Conservation (phyloP, 2,888 invertebrate genomes). For the Eupithecia vulgata region DNA sequence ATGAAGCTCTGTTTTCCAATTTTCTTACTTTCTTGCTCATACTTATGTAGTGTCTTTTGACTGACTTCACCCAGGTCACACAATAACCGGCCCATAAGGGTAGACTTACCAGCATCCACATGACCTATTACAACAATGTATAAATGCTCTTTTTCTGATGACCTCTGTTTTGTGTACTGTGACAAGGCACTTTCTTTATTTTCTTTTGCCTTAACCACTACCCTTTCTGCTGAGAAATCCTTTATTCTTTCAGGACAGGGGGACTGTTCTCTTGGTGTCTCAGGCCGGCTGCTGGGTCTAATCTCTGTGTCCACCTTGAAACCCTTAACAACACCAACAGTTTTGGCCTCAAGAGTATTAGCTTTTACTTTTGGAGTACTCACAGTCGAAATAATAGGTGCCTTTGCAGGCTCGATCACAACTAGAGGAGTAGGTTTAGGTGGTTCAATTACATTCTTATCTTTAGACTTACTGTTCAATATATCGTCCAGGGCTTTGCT, state of each 20-base stretch:
- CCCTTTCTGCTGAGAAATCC: constrained; percentile 69
- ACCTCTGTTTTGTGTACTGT: constrained; percentile 89
- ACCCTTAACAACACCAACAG: constrained; percentile 80
- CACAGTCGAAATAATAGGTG: constrained; percentile 59
- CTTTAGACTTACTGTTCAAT: constrained; percentile 73
- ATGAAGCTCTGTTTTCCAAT: constrained; percentile 98
- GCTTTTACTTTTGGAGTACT: constrained; percentile 69
- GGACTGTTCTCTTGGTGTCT: constrained; percentile 87
- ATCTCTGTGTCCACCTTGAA: constrained; percentile 77
- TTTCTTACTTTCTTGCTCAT: constrained; percentile 98
- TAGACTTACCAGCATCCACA: constrained; percentile 98
- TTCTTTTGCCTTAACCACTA: constrained; percentile 79
- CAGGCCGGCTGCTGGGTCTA: constrained; percentile 61
- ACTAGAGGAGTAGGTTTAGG: constrained; percentile 54
- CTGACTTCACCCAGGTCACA: constrained; percentile 94
- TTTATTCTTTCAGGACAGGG: constrained; percentile 86
- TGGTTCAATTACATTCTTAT: constrained; percentile 51
- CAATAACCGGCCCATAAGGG: constrained; percentile 97
- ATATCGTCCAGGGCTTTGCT: constrained; percentile 90
- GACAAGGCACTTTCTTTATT: constrained; percentile 84
- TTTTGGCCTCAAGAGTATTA: constrained; percentile 75
- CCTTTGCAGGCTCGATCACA: constrained; percentile 60
- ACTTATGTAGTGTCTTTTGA: constrained; percentile 96
- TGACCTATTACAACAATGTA: constrained; percentile 97
- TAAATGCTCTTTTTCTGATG: constrained; percentile 92